Evolutionary conservation across 2,888 invertebrate genomes (phyloP), one percentile per base, ranked within the genome.

Genomic region (Prionchulus punctatus): DNA sequence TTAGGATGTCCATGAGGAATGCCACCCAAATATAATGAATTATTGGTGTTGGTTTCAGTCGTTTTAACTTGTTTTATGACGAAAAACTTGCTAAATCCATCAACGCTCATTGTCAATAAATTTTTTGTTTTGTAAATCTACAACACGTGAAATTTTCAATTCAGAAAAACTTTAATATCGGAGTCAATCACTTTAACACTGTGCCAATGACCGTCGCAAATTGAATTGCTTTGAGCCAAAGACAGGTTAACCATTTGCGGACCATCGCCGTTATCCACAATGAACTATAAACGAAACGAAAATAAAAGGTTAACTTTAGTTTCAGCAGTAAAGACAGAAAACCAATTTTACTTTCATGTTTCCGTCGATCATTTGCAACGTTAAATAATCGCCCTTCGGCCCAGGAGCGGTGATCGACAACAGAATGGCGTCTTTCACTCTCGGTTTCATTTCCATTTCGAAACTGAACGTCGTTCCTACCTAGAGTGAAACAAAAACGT

Each of bases 161-260:
- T n/a, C n/a, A n/a, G n/a, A n/a, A n/a, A n/a, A n/a, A n/a, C n/a
- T n/a, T n/a, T n/a, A n/a, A n/a, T n/a, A n/a, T n/a, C 4, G 12
- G 25, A 18, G n/a, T 30, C 3, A 36, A 57, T 15, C 53, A 68
- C 67, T 62, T 65, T 66, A 48, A 91, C 85, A 57, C 79, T 82
- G 69, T 96, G 92, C 94, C 94, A 98, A 56, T 85, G 79, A 51
- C 96, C 94, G 72, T 98, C 90, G 70, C 96, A 98, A 59, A 92
- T 79, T 7, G 45, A 7, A n/a, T 45, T 23, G 23, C 45, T 45
- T 23, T 45, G 45, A 7, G 12, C 18, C 23, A 45, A 45, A 12
- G 18, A n/a, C 23, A 23, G 7, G 45, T 45, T 45, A 7, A 45
- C 45, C 4, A 23, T 45, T 53, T 80, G 78, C 49, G 79, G 76